Evolutionary conservation across 2,797 vertebrate genomes (phyloP).

Genomic region (Neomorphus geoffroyi): DNA sequence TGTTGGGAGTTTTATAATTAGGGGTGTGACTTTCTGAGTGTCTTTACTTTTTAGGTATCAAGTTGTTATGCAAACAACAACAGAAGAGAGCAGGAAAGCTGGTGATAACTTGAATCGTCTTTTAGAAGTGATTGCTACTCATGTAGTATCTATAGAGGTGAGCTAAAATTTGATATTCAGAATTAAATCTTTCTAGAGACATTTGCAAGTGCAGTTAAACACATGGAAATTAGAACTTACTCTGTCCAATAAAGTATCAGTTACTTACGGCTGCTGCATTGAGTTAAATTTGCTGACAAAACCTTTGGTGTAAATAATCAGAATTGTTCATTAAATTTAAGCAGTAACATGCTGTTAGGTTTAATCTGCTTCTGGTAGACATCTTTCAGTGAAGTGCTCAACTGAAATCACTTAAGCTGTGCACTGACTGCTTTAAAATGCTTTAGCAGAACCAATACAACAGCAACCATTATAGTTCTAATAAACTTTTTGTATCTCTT

Average conservation of each 20-base stretch:
- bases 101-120: conserved; percentile 73
- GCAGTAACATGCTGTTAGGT: neutral
- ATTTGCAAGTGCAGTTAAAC: neutral
- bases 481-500: neutral
- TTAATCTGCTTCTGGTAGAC: neutral
- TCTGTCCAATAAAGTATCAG: neutral
- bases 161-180: neutral
- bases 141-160: conserved; percentile 76
- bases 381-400: neutral
- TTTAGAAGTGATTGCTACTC: conserved; percentile 73
- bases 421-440: neutral
- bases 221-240: neutral
- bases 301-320: neutral
- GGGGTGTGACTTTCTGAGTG: neutral
- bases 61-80: conserved; percentile 74
- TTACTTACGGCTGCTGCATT: neutral
- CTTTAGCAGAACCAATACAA: neutral
- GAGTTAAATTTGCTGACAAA: neutral
- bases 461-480: neutral
- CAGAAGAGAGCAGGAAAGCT: conserved; percentile 77
- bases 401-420: neutral
- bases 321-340: neutral
- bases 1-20: neutral
- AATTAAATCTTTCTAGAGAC: neutral
- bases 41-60: conserved; percentile 70